A percentile compares a stretch with the other conserved stretches of the same genome.
Evolutionary conservation across 2,113 vertebrate genomes (phyloP).

Genomic region (Trachemys scripta): DNA sequence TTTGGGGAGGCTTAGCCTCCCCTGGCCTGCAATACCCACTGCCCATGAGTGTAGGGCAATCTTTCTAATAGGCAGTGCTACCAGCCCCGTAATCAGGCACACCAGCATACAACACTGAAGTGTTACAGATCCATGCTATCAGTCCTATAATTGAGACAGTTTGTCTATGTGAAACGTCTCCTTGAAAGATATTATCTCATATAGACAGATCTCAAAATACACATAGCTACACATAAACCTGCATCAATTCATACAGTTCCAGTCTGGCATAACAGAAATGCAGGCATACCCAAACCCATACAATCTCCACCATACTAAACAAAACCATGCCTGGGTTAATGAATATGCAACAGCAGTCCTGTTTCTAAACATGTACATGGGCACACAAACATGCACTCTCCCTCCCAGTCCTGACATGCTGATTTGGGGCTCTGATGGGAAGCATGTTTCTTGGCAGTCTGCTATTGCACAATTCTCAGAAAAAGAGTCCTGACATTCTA

Average conservation of each 20-base stretch:
- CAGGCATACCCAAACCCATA: neutral
- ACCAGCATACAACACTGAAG: neutral
- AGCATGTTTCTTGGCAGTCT: constrained; percentile 76
- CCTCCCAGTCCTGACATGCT: constrained; percentile 6
- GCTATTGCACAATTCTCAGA: constrained; percentile 53
- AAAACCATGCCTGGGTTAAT: neutral
- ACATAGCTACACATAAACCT: neutral
- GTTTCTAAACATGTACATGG: constrained; percentile 22
- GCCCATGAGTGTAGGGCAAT: neutral
- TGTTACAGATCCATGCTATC: neutral
- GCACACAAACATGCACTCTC: constrained; percentile 11
- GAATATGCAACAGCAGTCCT: neutral
- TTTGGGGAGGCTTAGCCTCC: too few species aligned
- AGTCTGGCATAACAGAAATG: neutral
- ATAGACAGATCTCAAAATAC: neutral
- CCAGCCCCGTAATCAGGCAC: neutral
- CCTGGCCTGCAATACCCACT: too few species aligned
- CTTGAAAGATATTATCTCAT: neutral
- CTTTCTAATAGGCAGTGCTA: neutral
- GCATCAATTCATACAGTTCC: neutral
- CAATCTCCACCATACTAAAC: neutral
- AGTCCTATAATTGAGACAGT: neutral
- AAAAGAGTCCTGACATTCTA: constrained; percentile 72
- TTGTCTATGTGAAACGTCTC: neutral
- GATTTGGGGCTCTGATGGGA: constrained; percentile 70